A percentile compares a stretch with the other conserved stretches of the same genome.
phyloP scores from a whole-genome alignment of 2,888 invertebrate species.

The Torymus auratus region DNA sequence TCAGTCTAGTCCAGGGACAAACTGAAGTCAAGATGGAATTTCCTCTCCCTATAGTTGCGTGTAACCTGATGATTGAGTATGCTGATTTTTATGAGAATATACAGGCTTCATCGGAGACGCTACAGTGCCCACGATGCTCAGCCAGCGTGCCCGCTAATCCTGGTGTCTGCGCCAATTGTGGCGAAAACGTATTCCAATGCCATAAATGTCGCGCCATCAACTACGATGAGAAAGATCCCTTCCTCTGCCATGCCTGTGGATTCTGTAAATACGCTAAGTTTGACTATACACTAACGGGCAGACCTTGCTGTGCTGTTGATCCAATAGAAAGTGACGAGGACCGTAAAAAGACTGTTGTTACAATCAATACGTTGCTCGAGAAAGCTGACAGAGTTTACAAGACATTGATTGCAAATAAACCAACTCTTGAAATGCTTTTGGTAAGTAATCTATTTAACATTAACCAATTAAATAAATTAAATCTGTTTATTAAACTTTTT shows the following conservation, averaged over 20 bases:
- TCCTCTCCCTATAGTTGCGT: conserved; percentile 96
- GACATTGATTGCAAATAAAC: conserved; percentile 92
- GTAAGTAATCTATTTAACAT: conserved; percentile 73
- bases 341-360: conserved; percentile 94
- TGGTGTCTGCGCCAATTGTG: conserved; percentile 97
- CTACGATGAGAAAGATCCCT: conserved; percentile 99
- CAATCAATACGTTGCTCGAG: conserved; percentile 92
- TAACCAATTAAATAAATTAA: background rate
- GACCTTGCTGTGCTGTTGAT: conserved; percentile 97
- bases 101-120: conserved; percentile 93
- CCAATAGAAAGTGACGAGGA: conserved; percentile 98
- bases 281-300: conserved; percentile 94
- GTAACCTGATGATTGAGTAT: conserved; percentile 99
- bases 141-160: conserved; percentile 98
- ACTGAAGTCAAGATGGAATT: conserved; percentile 98
- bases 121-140: conserved; percentile 97
- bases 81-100: conserved; percentile 98
- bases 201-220: conserved; percentile 99
- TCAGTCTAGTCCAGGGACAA: conserved; percentile 92
- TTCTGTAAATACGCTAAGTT: conserved; percentile 99
- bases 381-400: conserved; percentile 97
- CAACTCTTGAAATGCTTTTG: conserved; percentile 90
- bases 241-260: conserved; percentile 98
- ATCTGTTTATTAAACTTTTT: background rate
- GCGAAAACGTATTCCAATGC: conserved; percentile 99